phyloP scores from a whole-genome alignment of 2,888 invertebrate species.

The Dicranocentrus wangi region DNA sequence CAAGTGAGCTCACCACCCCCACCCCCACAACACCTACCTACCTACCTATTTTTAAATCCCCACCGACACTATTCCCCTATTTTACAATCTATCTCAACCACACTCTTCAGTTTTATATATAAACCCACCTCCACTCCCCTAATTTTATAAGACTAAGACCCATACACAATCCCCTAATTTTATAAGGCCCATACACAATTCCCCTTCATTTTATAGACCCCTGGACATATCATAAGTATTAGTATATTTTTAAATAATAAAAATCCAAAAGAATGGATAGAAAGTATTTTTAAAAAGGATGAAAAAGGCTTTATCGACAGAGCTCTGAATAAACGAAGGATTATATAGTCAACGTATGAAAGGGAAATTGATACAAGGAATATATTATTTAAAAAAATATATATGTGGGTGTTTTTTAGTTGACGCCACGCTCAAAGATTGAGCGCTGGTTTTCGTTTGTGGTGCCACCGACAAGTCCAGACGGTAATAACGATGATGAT shows the following conservation, averaged over 20 bases:
- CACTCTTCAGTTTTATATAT: constrained; percentile 15
- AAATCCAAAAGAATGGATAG: constrained; percentile 27
- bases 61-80: neutral
- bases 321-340: constrained; percentile 17
- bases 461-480: constrained; percentile 75
- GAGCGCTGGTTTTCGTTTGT: constrained; percentile 84
- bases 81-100: constrained; percentile 11
- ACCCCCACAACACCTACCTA: neutral
- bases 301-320: constrained; percentile 47
- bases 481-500: constrained; percentile 20
- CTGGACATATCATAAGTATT: no score
- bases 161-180: constrained; percentile 21
- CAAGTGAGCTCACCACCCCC: constrained; percentile 78
- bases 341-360: no score
- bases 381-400: neutral
- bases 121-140: no score
- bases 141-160: constrained; percentile 21
- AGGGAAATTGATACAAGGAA: neutral
- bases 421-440: constrained; percentile 85
- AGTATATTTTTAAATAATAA: constrained; percentile 11
- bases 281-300: constrained; percentile 9
- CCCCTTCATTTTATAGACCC: no score
- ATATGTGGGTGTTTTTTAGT: constrained; percentile 74
- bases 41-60: no score
- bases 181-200: constrained; percentile 7